Conservation (phyloP, 2,888 invertebrate genomes). For the Calameuta pallipes region DNA sequence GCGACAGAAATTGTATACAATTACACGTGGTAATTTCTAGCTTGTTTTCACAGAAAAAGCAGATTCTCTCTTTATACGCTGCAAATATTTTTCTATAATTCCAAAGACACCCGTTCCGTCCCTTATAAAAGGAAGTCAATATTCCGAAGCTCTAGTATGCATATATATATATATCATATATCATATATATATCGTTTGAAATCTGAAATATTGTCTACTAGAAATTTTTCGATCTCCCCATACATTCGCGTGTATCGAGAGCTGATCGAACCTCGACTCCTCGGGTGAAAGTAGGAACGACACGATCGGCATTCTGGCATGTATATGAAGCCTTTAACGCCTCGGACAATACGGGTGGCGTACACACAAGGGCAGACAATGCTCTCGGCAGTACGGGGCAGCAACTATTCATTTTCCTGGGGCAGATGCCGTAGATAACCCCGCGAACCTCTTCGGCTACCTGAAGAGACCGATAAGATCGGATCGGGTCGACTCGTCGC, state of each 20-base stretch:
- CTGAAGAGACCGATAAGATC: constrained; percentile 27
- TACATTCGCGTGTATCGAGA: neutral
- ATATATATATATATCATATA: too few relatives aligned
- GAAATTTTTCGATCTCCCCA: too few relatives aligned
- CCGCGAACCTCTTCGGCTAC: constrained; percentile 30
- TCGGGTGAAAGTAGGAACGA: neutral
- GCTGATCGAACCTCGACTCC: constrained; percentile 7
- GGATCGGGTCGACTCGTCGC: constrained; percentile 10
- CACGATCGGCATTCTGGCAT: constrained; percentile 1
- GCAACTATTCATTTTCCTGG: constrained; percentile 54
- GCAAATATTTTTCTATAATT: too few relatives aligned
- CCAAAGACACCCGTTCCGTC: too few relatives aligned
- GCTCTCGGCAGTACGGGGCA: constrained; percentile 13
- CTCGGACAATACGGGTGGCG: constrained; percentile 51
- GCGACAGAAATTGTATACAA: too few relatives aligned
- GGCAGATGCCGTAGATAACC: constrained; percentile 50
- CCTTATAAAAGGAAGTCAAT: too few relatives aligned
- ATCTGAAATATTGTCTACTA: too few relatives aligned
- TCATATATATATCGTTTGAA: neutral
- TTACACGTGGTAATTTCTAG: too few relatives aligned
- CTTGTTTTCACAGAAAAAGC: too few relatives aligned
- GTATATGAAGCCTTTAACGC: constrained; percentile 59
- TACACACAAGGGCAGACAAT: constrained; percentile 23
- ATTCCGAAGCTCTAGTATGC: too few relatives aligned
- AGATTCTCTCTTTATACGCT: too few relatives aligned